These are phyloP conservation scores for Nomada fabriciana DNA, from an alignment of 2,888 invertebrate species.

Conservation along the genomic window DNA sequence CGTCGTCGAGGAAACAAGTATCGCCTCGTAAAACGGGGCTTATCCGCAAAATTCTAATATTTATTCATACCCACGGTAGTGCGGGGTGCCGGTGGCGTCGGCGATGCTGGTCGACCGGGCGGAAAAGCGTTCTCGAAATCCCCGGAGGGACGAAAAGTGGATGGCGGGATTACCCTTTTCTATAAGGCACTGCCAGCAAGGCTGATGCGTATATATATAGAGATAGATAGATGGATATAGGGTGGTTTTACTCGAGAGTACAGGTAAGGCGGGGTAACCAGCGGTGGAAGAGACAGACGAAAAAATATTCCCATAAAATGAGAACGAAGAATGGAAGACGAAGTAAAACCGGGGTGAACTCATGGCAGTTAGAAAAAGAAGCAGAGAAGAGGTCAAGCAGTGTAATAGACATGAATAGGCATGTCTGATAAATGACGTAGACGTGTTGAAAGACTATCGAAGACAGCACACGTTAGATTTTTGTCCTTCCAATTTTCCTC, in stretches of 20 bases:
- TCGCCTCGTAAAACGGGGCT: constrained; percentile 81
- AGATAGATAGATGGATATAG: constrained; percentile 17
- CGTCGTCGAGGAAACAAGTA: constrained; percentile 78
- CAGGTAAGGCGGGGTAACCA: constrained; percentile 40
- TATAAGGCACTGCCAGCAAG: constrained; percentile 69
- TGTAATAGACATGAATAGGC: constrained; percentile 56
- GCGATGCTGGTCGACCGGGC: constrained; percentile 75
- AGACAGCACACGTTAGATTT: constrained; percentile 60
- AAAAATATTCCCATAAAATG: constrained; percentile 54
- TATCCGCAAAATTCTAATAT: constrained; percentile 83
- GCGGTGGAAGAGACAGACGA: constrained; percentile 33
- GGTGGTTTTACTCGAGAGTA: constrained; percentile 21
- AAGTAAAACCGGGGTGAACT: constrained; percentile 35
- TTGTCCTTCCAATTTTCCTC: constrained; percentile 42
- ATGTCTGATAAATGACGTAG: constrained; percentile 77
- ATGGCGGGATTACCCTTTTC: constrained; percentile 80
- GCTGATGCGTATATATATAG: constrained; percentile 45
- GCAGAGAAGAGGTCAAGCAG: constrained; percentile 62
- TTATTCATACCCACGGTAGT: constrained; percentile 79
- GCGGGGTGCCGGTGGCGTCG: constrained; percentile 54
- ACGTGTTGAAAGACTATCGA: constrained; percentile 70
- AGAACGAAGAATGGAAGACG: constrained; percentile 15
- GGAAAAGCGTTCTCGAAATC: constrained; percentile 82
- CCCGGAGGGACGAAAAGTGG: constrained; percentile 79
- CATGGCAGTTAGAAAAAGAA: constrained; percentile 59